Evolutionary conservation across 2,888 invertebrate genomes (phyloP), one percentile per base, ranked within the genome.

Genomic region (Gerris lacustris): DNA sequence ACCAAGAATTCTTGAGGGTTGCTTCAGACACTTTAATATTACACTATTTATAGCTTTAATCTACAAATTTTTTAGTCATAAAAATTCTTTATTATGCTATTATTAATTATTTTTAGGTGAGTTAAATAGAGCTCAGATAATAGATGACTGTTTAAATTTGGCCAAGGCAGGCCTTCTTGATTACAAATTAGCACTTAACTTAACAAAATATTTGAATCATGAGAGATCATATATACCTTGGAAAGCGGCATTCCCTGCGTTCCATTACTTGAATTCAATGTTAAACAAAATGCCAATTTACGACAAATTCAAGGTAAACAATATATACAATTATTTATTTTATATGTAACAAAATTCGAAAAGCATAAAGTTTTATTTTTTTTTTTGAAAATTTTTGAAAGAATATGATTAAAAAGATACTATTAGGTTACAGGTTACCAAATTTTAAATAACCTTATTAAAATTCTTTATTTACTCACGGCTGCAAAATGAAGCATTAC

Each of bases 221-320:
- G 92, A 92, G 80, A 84, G 85, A n/a, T 91, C 92, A 75, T 93
- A 90, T 79, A 86, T 94, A 2, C 94, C 96, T 0, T 95, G 94
- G 95, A 88, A 88, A 78, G 85, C 93, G 0, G 92, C 92, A 0
- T 82, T 93, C 9, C 86, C 85, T 1, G 88, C 88, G 31, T 83
- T 95, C 70, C 86, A 86, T 44, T 94, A 90, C 78, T 84, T 95
- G 68, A 87, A 91, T 75, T 84, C 85, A 1, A 93, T 93, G 92
- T 83, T 94, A 70, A 85, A 88, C n/a, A 88, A 88, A 74, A 88
- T 87, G 44, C 84, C 84, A 0, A 83, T 86, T 74, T 89, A 88
- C 77, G 86, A 88, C 77, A 82, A 84, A 74, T 86, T 87, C 74
- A 87, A 87, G 83, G 88, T 87, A 80, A 75, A 73, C 69, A 17